phyloP scores from a whole-genome alignment of 2,797 vertebrate species.

The Anisognathus igniventris region DNA sequence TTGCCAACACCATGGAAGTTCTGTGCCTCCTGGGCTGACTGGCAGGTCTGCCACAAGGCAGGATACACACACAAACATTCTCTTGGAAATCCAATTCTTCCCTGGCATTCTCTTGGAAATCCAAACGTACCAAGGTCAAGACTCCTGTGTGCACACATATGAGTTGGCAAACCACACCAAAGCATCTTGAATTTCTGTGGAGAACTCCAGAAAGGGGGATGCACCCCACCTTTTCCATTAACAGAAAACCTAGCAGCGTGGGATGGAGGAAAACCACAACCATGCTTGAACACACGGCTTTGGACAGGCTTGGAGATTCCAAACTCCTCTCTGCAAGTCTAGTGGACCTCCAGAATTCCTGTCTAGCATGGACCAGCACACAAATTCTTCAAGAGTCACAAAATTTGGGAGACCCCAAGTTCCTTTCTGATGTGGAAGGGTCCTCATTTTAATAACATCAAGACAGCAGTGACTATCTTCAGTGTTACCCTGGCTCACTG shows the following conservation, averaged over 20 bases:
- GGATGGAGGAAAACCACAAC: background rate
- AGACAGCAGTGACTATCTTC: background rate
- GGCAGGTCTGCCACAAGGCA: background rate
- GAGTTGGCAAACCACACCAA: accelerated
- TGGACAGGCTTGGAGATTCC: background rate
- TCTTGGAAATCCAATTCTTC: background rate
- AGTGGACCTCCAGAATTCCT: background rate
- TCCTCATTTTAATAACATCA: background rate
- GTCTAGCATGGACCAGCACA: background rate
- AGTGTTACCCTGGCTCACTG: background rate
- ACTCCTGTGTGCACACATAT: accelerated
- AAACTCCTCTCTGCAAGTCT: background rate
- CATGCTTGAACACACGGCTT: background rate
- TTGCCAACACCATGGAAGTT: background rate
- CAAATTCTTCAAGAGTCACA: background rate
- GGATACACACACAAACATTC: background rate
- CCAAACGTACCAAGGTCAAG: accelerated
- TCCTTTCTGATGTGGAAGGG: background rate
- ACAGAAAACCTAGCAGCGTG: background rate
- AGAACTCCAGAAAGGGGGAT: background rate
- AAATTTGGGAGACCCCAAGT: background rate
- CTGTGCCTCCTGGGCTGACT: background rate
- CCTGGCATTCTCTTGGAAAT: background rate
- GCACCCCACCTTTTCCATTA: background rate
- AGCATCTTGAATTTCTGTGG: background rate